Percentiles rank a stretch among this genome's conserved stretches.
Conservation (phyloP, 2,113 vertebrate species). For the Hippocampus guttulatus region DNA sequence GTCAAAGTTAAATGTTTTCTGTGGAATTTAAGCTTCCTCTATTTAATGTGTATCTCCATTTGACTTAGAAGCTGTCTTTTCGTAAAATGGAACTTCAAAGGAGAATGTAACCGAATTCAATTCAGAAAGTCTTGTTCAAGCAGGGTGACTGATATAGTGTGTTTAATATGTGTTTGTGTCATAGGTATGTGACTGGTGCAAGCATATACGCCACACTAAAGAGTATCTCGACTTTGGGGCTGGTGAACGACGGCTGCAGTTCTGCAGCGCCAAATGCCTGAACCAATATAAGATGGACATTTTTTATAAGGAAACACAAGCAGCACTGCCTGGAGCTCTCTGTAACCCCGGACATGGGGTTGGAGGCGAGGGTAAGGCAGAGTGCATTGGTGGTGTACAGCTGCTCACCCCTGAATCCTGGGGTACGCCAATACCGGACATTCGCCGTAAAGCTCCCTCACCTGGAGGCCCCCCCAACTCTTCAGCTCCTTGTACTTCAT, state of each 20-base stretch:
- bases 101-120: slow-evolving; percentile 26
- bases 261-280: slow-evolving; percentile 99
- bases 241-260: slow-evolving; percentile 96
- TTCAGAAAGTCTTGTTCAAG: slow-evolving; percentile 23
- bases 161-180: slow-evolving; percentile 64
- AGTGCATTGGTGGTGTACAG: slow-evolving; percentile 87
- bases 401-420: slow-evolving; percentile 98
- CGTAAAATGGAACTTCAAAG: slow-evolving; percentile 24
- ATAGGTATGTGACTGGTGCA: slow-evolving; percentile 99
- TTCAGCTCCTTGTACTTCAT: slow-evolving; percentile 82
- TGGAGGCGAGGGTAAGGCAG: slow-evolving; percentile 84
- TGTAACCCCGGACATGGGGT: slow-evolving; percentile 84
- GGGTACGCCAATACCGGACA: slow-evolving; percentile 89
- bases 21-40: slow-evolving; percentile 9
- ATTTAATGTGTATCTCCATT: slow-evolving; percentile 26
- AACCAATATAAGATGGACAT: slow-evolving; percentile 99
- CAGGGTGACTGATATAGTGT: slow-evolving; percentile 30
- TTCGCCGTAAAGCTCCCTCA: slow-evolving; percentile 89
- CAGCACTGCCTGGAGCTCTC: slow-evolving; percentile 90
- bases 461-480: slow-evolving; percentile 76
- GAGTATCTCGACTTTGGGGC: slow-evolving; percentile 99
- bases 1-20: slow-evolving; percentile 19
- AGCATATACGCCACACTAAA: slow-evolving; percentile 99
- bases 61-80: slow-evolving; percentile 33
- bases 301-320: slow-evolving; percentile 99